Evolutionary conservation across 1,140 invertebrate species (phyloP).

Genomic region (Drosophila mayri): DNA sequence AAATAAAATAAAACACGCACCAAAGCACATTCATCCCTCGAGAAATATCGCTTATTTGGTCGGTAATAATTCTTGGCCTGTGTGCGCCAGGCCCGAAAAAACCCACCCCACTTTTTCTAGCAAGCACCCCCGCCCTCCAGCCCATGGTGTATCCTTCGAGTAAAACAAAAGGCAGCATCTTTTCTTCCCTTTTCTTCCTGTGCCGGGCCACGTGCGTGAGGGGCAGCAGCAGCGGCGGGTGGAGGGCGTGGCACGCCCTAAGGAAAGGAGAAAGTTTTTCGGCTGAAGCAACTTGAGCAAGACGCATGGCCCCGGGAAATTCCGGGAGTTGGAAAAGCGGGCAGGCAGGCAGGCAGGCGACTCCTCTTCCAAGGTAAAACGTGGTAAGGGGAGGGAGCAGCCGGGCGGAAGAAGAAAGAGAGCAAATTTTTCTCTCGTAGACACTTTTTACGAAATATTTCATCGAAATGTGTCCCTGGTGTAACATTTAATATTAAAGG

Average conservation of each 20-base stretch:
- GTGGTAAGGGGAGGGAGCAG: conserved; percentile 4
- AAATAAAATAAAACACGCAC: conserved; percentile 85
- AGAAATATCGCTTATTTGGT: conserved; percentile 85
- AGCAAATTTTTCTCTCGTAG: conserved; percentile 78
- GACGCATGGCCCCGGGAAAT: conserved; percentile 57
- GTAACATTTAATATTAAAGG: conserved; percentile 85
- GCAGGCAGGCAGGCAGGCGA: not conserved
- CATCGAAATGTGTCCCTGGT: conserved; percentile 85
- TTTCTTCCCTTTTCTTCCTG: conserved; percentile 46
- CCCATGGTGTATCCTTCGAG: conserved; percentile 10
- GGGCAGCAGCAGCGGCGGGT: conserved; percentile 1
- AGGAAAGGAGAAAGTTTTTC: conserved; percentile 83
- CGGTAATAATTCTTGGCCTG: conserved; percentile 83
- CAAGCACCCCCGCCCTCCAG: not conserved
- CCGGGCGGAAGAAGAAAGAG: conserved; percentile 1
- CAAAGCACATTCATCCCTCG: conserved; percentile 85
- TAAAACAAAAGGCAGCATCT: conserved; percentile 77
- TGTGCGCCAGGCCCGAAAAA: conserved; percentile 57
- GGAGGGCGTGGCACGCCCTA: conserved; percentile 60
- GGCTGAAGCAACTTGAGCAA: conserved; percentile 63
- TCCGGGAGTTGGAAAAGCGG: conserved; percentile 17
- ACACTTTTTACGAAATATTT: conserved; percentile 85
- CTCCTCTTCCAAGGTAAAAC: conserved; percentile 20
- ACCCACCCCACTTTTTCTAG: conserved; percentile 32
- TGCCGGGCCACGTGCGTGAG: conserved; percentile 70